Conservation (phyloP, 2,113 vertebrate species). For the Gymnobelideus leadbeateri region DNA sequence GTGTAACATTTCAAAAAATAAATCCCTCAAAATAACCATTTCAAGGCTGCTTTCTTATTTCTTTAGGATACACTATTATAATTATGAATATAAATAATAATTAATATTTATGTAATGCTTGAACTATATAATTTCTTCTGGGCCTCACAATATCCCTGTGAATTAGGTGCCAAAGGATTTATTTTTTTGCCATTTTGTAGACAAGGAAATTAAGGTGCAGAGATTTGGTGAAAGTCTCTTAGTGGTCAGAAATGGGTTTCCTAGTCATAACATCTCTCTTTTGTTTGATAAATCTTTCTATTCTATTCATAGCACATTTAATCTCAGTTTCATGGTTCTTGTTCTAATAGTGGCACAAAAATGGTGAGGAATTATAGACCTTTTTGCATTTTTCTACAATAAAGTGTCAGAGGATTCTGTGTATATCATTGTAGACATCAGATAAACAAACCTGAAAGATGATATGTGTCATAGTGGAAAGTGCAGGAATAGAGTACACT, state of each 20-base stretch:
- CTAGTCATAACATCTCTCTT: neutral
- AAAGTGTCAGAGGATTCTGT: constrained; percentile 67
- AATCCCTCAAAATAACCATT: constrained; percentile 1
- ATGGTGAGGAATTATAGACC: constrained; percentile 63
- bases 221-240: neutral
- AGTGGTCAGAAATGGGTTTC: constrained; percentile 3
- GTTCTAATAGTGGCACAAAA: constrained; percentile 50
- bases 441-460: constrained; percentile 73
- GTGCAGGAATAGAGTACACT: constrained; percentile 78
- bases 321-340: constrained; percentile 43
- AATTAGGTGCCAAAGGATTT: neutral
- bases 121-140: neutral
- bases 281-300: neutral
- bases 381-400: constrained; percentile 63
- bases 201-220: neutral
- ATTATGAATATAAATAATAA: neutral
- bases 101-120: neutral
- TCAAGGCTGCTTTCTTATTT: neutral
- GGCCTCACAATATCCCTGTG: neutral
- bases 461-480: constrained; percentile 64
- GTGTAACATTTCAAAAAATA: constrained; percentile 17
- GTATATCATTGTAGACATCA: constrained; percentile 68
- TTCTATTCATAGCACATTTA: constrained; percentile 22
- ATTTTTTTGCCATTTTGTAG: neutral
- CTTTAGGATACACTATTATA: neutral